Evolutionary conservation across 2,113 vertebrate species (phyloP), one percentile per base, ranked within the genome.

Genomic region (Toxostoma redivivum): DNA sequence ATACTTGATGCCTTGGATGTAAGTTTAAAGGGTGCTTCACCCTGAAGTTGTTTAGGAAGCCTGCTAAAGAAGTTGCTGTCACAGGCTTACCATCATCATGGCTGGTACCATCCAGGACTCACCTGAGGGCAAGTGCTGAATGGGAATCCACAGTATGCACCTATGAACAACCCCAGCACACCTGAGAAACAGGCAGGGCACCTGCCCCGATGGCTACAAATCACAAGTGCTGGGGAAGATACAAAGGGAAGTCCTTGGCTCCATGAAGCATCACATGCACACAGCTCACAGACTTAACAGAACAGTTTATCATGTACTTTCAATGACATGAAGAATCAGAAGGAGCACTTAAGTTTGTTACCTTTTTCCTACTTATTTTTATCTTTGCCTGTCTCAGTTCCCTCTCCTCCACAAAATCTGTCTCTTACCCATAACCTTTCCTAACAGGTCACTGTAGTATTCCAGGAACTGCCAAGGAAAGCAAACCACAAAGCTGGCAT

Each of bases 391-490:
- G 30, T 54, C 66, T 67, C 2, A 7, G 28, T 60, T 73, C 19
- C 64, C 60, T 67, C 51, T 92, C 33, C 72, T 57, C 54, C 31
- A 81, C 47, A 89, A 86, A 87, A 62, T 61, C 62, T 64, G 50
- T 25, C 64, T 60, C 72, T 71, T 50, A 81, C 62, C 60, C 47
- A 44, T 45, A 69, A 45, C 18, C 25, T 78, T 78, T 65, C 40
- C 64, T 74, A 73, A 54, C 2, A 77, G 20, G n/a, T 61, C 79
- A 88, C 35, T 56, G 40, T 9, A 21, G 70, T 78, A 81, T 40
- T 87, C 28, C 67, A 86, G 80, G 60, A 89, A 87, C 33, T 81
- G 86, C 67, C 86, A 91, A 72, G 56, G 38, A 81, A 90, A 96
- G 38, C 45, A 90, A 73, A 86, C 64, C 67, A 60, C 42, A 57